These are phyloP conservation scores for Dolomedes plantarius DNA, from an alignment of 2,888 invertebrate species.

Conservation along the genomic window DNA sequence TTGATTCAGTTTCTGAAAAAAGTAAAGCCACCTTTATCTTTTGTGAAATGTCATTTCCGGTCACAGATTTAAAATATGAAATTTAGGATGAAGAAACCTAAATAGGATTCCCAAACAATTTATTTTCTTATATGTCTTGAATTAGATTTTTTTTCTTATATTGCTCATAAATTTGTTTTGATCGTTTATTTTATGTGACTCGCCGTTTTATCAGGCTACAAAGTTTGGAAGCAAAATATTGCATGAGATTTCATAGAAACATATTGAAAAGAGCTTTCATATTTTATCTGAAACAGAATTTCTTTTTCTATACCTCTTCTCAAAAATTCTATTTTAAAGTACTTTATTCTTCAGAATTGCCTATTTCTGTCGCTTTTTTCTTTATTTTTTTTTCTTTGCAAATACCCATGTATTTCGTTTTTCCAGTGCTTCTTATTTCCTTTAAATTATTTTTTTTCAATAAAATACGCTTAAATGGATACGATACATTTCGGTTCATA, in stretches of 20 bases:
- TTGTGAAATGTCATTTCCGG: too few relatives aligned
- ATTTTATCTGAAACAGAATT: slow-evolving; percentile 10
- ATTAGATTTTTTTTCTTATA: neutral
- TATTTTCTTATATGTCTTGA: neutral
- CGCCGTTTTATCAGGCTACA: neutral
- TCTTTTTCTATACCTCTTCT: neutral
- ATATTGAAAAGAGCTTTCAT: slow-evolving; percentile 1
- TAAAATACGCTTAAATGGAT: too few relatives aligned
- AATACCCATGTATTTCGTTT: too few relatives aligned
- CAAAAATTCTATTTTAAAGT: neutral
- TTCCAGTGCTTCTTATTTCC: too few relatives aligned
- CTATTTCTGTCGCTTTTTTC: neutral
- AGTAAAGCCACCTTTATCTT: too few relatives aligned
- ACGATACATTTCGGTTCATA: too few relatives aligned
- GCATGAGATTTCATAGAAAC: neutral
- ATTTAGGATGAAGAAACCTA: too few relatives aligned
- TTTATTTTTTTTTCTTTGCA: too few relatives aligned
- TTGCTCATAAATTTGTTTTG: neutral
- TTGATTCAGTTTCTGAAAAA: too few relatives aligned
- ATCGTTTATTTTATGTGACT: neutral
- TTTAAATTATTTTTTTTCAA: too few relatives aligned
- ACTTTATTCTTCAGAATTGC: neutral
- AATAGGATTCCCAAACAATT: neutral
- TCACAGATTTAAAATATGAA: too few relatives aligned
- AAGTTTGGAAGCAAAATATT: neutral